phyloP scores from a whole-genome alignment of 1,140 invertebrate species.

The Anastrepha obliqua region DNA sequence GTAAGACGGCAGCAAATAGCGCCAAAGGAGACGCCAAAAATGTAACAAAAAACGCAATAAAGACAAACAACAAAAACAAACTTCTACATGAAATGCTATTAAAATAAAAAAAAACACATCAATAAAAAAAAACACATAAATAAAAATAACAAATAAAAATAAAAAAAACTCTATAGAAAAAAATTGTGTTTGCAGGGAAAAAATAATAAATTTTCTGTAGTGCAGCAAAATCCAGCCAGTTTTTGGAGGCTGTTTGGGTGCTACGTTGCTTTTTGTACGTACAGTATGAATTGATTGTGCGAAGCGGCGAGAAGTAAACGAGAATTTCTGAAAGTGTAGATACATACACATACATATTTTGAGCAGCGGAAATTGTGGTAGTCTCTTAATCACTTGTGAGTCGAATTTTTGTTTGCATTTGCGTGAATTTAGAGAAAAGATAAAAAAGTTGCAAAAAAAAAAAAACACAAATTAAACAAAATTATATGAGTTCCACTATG shows the following conservation, averaged over 20 bases:
- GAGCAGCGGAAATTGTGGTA: neutral
- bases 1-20: slow-evolving; percentile 15
- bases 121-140: neutral
- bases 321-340: neutral
- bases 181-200: neutral
- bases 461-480: no score
- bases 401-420: neutral
- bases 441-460: no score
- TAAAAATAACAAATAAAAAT: neutral
- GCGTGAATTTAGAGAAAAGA: neutral
- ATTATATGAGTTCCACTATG: no score
- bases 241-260: slow-evolving; percentile 19
- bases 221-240: neutral
- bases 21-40: slow-evolving; percentile 22
- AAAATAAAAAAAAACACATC: neutral
- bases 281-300: slow-evolving; percentile 8
- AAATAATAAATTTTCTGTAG: neutral
- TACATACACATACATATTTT: no score
- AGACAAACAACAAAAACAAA: slow-evolving; percentile 1
- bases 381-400: neutral
- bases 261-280: neutral
- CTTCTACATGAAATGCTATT: neutral
- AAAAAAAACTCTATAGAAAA: neutral
- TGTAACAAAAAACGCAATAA: slow-evolving; percentile 20
- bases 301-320: neutral